Base-by-base conservation (phyloP, 2,797 vertebrate species). In the Labroides dimidiatus region DNA sequence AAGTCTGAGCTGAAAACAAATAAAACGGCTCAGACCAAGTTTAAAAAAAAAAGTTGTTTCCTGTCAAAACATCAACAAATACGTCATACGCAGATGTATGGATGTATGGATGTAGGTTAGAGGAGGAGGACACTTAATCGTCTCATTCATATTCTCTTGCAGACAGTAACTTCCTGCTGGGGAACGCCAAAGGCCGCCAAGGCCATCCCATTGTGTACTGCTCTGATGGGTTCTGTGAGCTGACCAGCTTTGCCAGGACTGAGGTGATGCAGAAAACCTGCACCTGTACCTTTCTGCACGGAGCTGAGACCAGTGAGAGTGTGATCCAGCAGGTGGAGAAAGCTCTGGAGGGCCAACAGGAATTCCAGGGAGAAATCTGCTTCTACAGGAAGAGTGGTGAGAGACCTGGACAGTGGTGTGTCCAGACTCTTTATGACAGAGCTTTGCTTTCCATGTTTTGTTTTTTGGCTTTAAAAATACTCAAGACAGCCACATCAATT, bases 111-210 rank as follows among this genome's bases (percentile, higher is more conserved):
- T 60, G 16, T 56, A 44, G 49, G 54, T 1, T 5, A 11, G 17
- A 16, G 33, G 4, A 43, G 30, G 1, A 17, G 23, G 9, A 10
- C 36, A 57, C 13, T 4, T 33, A 27, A 20, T 7, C 6, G 10
- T 24, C 10, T 19, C 4, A 58, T 6, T 66, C 54, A 47, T 41
- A 3, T 69, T 70, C 47, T 19, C 37, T 67, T 16, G 33, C 94
- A 99, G 97, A 99, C 90, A 97, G 97, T 90, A 99, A 99, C 92
- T 99, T 99, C 87, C 93, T 99, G 37, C 94, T 99, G 91, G 97
- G 96, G 52, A 99, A 97, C 0, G 96, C 96, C 0, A 96, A 97
- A 91, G 95, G 96, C 54, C 94, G 91, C 39, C 92, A 92, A 0
- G 96, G 96, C 44, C 96, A 96, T 91, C 97, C 96, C 69, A 95